Percentiles rank a stretch among this genome's conserved stretches.
Conservation (phyloP, 2,113 vertebrate genomes). For the Meriones unguiculatus region DNA sequence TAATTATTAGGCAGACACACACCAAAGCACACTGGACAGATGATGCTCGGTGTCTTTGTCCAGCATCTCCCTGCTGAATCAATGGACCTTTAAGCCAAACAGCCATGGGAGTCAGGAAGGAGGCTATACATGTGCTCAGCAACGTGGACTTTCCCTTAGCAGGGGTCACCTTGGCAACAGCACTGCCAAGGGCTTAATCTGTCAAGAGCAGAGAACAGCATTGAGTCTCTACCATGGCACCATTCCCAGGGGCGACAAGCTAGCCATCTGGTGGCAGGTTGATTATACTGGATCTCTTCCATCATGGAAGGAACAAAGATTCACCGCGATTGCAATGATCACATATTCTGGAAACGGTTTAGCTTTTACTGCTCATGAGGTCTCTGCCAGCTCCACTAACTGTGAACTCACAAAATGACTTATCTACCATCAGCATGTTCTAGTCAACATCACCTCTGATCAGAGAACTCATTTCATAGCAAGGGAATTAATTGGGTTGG, state of each 20-base stretch:
- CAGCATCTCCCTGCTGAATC: background rate
- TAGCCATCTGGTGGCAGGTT: constrained; percentile 42
- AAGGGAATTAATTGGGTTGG: constrained; percentile 27
- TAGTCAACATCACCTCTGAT: background rate
- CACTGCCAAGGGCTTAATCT: constrained; percentile 46
- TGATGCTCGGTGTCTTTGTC: background rate
- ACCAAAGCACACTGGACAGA: background rate
- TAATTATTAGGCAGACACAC: background rate
- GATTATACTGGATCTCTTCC: constrained; percentile 49
- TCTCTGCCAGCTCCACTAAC: constrained; percentile 22
- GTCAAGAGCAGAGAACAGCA: constrained; percentile 27
- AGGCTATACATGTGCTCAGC: background rate
- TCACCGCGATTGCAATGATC: constrained; percentile 41
- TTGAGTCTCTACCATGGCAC: background rate
- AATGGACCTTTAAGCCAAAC: background rate
- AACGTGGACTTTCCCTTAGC: background rate
- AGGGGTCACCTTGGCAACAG: background rate
- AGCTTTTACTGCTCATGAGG: background rate
- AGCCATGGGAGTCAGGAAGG: background rate
- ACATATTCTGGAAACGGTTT: constrained; percentile 44
- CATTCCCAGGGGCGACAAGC: background rate
- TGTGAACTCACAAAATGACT: constrained; percentile 22
- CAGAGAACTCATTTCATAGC: constrained; percentile 9
- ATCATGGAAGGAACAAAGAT: constrained; percentile 23
- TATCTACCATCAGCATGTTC: background rate